Evolutionary conservation across 2,888 invertebrate genomes (phyloP).

Genomic region (Xanthia togata): DNA sequence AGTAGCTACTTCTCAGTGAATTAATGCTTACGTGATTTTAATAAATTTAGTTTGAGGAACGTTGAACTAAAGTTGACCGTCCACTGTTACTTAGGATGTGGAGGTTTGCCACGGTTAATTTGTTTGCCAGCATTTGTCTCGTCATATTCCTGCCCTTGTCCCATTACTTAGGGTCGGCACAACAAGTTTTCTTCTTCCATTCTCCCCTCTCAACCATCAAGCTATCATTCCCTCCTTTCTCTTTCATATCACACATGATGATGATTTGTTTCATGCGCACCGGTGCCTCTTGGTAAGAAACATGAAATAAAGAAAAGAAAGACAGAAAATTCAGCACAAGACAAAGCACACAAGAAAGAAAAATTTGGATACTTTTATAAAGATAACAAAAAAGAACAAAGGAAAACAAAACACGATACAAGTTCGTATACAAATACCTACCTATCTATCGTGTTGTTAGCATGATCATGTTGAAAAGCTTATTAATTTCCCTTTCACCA

Average conservation of each 20-base stretch:
- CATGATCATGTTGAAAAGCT: constrained; percentile 22
- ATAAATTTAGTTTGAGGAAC: background rate
- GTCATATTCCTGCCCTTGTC: too few species aligned
- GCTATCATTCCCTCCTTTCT: too few species aligned
- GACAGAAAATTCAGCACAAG: background rate
- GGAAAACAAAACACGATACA: constrained; percentile 6
- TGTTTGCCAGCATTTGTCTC: background rate
- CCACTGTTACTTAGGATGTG: background rate
- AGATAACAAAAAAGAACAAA: constrained; percentile 21
- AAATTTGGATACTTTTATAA: constrained; percentile 13
- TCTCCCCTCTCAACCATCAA: too few species aligned
- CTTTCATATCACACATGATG: too few species aligned
- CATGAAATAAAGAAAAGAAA: background rate
- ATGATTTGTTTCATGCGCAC: background rate
- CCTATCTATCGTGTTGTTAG: constrained; percentile 9
- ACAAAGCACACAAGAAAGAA: constrained; percentile 2
- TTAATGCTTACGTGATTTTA: constrained; percentile 20
- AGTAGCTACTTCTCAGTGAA: background rate
- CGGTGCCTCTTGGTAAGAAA: background rate
- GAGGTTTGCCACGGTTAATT: background rate
- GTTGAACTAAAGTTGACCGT: background rate
- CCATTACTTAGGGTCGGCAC: too few species aligned
- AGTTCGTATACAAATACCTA: background rate
- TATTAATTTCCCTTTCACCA: constrained; percentile 8
- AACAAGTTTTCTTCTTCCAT: too few species aligned